Base-by-base conservation (phyloP, 2,888 invertebrate genomes). In the Xestoiulus laeticollis region DNA sequence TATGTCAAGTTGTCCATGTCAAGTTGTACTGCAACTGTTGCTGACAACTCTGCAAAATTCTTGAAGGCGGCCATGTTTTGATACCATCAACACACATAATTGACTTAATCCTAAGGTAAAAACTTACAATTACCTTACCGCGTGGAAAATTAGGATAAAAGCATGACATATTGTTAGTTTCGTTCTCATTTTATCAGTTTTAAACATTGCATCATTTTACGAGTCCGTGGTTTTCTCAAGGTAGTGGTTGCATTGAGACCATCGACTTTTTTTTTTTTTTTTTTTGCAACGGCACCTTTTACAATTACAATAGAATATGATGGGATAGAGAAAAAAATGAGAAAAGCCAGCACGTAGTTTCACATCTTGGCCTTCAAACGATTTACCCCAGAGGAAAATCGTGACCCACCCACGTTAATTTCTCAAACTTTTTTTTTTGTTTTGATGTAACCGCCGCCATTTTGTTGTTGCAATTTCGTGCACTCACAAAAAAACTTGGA, bases 331-430 rank as follows among this genome's bases (percentile, higher is more conserved):
- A 59, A n/a, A 59, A 59, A 59, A 59, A 59, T 4, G 1, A n/a
- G n/a, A n/a, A 48, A 59, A 59, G 1, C 6, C 53, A 59, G 53
- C 53, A 59, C 53, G 53, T 59, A 59, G 53, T n/a, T 59, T n/a
- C 53, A 59, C 53, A 48, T 59, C 53, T 19, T 59, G 53, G 53
- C 53, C 53, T 59, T 59, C 53, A 59, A 59, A 59, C 12, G n/a
- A 59, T 59, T n/a, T 59, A 59, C 53, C 53, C 53, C 53, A 59
- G 53, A 59, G 53, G 53, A 59, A n/a, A n/a, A 59, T 59, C 53
- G 53, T 59, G 53, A 59, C 53, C 53, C 53, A 59, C 53, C 53
- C 53, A 59, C 53, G 53, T 59, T 59, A 14, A 59, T 59, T 59
- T 59, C 19, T 59, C 53, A 19, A 12, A 59, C 2, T 59, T 59